Percentiles rank a stretch among this genome's conserved stretches.
Evolutionary conservation across 2,113 vertebrate species (phyloP).

Genomic region (Todiramphus saurophagus): DNA sequence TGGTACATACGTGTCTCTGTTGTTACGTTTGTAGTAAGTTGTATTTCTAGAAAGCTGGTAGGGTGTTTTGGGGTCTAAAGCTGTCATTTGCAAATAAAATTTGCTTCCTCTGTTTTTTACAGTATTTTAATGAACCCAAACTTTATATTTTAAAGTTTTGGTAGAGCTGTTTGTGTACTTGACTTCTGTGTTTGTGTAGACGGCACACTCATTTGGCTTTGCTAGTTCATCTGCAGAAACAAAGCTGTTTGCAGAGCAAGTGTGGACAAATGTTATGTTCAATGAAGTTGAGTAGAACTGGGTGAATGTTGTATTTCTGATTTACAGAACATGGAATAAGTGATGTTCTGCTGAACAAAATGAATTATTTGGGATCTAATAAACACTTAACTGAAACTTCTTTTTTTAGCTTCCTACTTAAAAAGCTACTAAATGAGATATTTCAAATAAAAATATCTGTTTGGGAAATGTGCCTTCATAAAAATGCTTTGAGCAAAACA

Average conservation of each 20-base stretch:
- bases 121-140: neutral
- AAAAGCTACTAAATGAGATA: neutral
- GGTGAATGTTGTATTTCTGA: neutral
- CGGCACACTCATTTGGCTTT: accelerated
- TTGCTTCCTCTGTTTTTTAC: neutral
- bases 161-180: neutral
- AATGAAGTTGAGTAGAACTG: neutral
- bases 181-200: neutral
- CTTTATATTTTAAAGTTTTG: neutral
- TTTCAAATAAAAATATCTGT: neutral
- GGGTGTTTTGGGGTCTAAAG: neutral
- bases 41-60: neutral
- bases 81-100: neutral
- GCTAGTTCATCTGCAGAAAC: neutral
- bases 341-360: neutral
- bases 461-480: neutral
- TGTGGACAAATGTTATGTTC: neutral
- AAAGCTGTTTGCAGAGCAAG: neutral
- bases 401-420: neutral
- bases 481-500: neutral
- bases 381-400: neutral
- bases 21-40: accelerated
- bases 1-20: neutral
- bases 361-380: neutral
- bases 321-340: neutral